Evolutionary conservation across 2,888 invertebrate genomes (phyloP).

Genomic region (Caenorhabditis imperialis): DNA sequence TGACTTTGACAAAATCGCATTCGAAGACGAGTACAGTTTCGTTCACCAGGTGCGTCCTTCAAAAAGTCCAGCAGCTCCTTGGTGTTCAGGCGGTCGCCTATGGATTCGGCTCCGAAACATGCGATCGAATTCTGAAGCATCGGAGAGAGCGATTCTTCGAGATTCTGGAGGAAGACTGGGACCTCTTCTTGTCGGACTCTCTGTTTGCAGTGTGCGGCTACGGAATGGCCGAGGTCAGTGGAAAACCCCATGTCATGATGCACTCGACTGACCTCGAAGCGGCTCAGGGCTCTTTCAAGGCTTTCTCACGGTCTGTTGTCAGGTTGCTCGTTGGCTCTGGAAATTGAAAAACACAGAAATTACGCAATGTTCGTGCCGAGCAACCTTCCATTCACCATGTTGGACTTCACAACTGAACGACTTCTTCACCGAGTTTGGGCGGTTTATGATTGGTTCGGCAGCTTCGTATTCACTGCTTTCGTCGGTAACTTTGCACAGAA

Average conservation of each 20-base stretch:
- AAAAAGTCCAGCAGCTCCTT: too few species aligned
- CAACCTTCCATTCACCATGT: slow-evolving; percentile 26
- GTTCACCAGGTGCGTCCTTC: slow-evolving; percentile 28
- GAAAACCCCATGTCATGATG: slow-evolving; percentile 45
- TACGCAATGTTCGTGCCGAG: slow-evolving; percentile 31
- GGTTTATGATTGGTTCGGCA: slow-evolving; percentile 44
- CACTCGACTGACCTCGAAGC: slow-evolving; percentile 43
- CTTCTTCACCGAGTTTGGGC: slow-evolving; percentile 25
- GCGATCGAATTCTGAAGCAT: slow-evolving; percentile 31
- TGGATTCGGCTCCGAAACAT: slow-evolving; percentile 31
- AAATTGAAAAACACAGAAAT: slow-evolving; percentile 10
- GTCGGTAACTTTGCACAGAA: slow-evolving; percentile 40
- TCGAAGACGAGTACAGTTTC: slow-evolving; percentile 35
- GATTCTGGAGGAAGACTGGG: slow-evolving; percentile 25
- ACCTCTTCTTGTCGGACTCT: slow-evolving; percentile 32
- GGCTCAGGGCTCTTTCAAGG: slow-evolving; percentile 41
- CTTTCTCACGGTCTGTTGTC: slow-evolving; percentile 15
- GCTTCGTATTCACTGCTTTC: slow-evolving; percentile 23
- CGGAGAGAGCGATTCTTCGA: slow-evolving; percentile 16
- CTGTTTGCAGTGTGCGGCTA: slow-evolving; percentile 43
- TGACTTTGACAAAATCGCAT: slow-evolving; percentile 36
- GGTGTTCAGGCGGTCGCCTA: slow-evolving; percentile 19
- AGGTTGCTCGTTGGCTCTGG: not conserved
- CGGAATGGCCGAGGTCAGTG: slow-evolving; percentile 33
- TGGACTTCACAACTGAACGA: slow-evolving; percentile 10